These are phyloP conservation scores for Pao palembangensis DNA, from an alignment of 2,113 vertebrate species.

Conservation along the genomic window DNA sequence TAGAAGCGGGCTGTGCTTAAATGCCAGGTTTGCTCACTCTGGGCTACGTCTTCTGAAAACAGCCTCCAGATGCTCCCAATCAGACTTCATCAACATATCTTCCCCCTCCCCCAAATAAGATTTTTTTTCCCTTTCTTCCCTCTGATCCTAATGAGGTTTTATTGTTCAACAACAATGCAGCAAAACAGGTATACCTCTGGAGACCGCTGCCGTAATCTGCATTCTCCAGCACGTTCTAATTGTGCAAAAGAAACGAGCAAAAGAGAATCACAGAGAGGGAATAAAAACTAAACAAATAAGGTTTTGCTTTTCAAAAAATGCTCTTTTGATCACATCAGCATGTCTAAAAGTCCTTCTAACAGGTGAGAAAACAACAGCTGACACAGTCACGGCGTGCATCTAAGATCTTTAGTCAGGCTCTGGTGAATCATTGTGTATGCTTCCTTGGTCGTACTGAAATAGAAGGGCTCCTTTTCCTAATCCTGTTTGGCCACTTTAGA, in stretches of 20 bases:
- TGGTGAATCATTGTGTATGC: slow-evolving; percentile 60
- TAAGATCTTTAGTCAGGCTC: slow-evolving; percentile 69
- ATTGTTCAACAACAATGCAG: slow-evolving; percentile 40
- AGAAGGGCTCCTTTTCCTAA: slow-evolving; percentile 68
- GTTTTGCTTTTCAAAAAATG: slow-evolving; percentile 11
- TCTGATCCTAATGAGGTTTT: slow-evolving; percentile 55
- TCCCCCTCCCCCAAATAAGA: slow-evolving; percentile 10
- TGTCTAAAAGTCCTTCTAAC: slow-evolving; percentile 48
- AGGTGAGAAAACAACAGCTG: slow-evolving; percentile 65
- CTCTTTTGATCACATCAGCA: slow-evolving; percentile 41
- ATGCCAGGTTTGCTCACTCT: slow-evolving; percentile 84
- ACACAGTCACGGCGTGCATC: slow-evolving; percentile 53
- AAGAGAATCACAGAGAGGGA: background rate
- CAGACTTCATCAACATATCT: slow-evolving; percentile 87
- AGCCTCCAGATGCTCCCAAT: slow-evolving; percentile 95
- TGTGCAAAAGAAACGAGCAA: slow-evolving; percentile 4
- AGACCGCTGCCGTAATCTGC: slow-evolving; percentile 32
- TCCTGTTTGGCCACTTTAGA: slow-evolving; percentile 80
- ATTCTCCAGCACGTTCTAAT: slow-evolving; percentile 23
- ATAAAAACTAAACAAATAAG: background rate
- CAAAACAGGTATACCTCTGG: slow-evolving; percentile 48
- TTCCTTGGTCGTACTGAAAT: slow-evolving; percentile 68
- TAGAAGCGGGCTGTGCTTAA: slow-evolving; percentile 87
- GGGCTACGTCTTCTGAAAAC: slow-evolving; percentile 88
- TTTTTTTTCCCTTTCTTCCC: slow-evolving; percentile 15